Percentiles rank a stretch among this genome's conserved stretches.
These are phyloP conservation scores for Sanderia malayensis DNA, from an alignment of 30 jellyfish, hydroid and myxozoan genomes.

Conservation along the genomic window DNA sequence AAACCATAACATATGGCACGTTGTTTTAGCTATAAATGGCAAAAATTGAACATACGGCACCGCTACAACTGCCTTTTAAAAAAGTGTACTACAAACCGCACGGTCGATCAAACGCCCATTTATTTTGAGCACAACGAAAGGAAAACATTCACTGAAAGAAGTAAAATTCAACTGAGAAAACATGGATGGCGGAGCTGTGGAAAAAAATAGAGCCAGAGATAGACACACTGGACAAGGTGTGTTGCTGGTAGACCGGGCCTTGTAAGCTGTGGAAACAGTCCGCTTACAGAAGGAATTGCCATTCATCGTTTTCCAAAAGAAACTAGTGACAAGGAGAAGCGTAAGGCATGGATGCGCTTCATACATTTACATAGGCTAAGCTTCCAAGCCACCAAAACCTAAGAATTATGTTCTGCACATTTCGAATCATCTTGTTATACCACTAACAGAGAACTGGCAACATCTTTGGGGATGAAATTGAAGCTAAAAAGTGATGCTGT, in stretches of 20 bases:
- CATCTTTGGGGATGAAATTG: constrained; percentile 19
- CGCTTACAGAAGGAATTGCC: constrained; percentile 21
- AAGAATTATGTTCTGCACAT: constrained; percentile 20
- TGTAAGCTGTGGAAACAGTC: constrained; percentile 44
- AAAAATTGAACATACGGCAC: too few species aligned
- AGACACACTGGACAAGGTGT: constrained; percentile 48
- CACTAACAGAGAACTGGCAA: constrained; percentile 17
- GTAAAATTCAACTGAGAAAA: too few species aligned
- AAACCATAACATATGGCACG: too few species aligned
- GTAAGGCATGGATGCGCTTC: constrained; percentile 23
- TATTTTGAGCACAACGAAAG: too few species aligned
- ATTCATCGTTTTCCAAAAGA: constrained; percentile 40
- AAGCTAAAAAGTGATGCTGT: constrained; percentile 25
- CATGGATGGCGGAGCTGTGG: too few species aligned
- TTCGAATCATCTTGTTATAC: constrained; percentile 31
- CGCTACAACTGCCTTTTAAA: too few species aligned
- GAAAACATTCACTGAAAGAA: too few species aligned
- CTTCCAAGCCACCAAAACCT: constrained; percentile 11
- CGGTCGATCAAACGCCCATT: too few species aligned
- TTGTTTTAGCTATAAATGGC: too few species aligned
- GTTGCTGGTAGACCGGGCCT: constrained; percentile 57
- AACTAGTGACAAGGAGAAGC: constrained; percentile 17
- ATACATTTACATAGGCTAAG: constrained; percentile 42
- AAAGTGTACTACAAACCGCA: too few species aligned
- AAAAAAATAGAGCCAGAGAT: too few species aligned